Evolutionary conservation across 1,140 invertebrate species (phyloP), one percentile per base, ranked within the genome.

Genomic region (Daktulosphaira vitifoliae): DNA sequence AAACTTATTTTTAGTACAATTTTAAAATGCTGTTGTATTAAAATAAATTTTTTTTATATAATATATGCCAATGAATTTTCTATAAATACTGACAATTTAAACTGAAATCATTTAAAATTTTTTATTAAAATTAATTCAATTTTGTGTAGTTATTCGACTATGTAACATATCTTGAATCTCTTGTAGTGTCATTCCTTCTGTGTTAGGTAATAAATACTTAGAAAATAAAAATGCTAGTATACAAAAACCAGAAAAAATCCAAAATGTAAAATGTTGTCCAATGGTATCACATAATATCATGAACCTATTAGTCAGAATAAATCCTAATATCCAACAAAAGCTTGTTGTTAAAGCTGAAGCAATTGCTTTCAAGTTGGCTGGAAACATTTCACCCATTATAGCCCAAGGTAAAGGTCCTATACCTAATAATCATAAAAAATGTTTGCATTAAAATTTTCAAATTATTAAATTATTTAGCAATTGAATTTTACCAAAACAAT

Each of bases 391-490:
- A 2, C 84, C 85, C 80, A 90, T 84, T 33, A 94, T 81, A 1
- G 88, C 82, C 88, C 89, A 91, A 0, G 89, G 87, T 13, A 93
- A 76, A 0, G 90, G 88, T 1, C 90, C 89, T 69, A 89, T 85
- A 3, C 87, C 88, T 71, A 68, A 72, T 75, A 69, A 18, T 39
- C 53, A 42, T 66, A 16, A 22, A 11, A n/a, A 39, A 39, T 39
- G 38, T 9, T 39, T 39, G 18, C 7, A 9, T n/a, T n/a, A n/a
- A n/a, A n/a, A n/a, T n/a, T n/a, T n/a, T n/a, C n/a, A 33, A 33
- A 33, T 33, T 6, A 33, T 5, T 33, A 33, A 33, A 33, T n/a
- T 11, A 33, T 16, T 33, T 11, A n/a, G n/a, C 11, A 33, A 11
- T 33, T 6, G 16, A 53, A 20, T 54, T 56, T 51, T 29, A 70